These are phyloP conservation scores for Mylabris sibirica DNA, from an alignment of 2,888 invertebrate genomes.

Conservation along the genomic window DNA sequence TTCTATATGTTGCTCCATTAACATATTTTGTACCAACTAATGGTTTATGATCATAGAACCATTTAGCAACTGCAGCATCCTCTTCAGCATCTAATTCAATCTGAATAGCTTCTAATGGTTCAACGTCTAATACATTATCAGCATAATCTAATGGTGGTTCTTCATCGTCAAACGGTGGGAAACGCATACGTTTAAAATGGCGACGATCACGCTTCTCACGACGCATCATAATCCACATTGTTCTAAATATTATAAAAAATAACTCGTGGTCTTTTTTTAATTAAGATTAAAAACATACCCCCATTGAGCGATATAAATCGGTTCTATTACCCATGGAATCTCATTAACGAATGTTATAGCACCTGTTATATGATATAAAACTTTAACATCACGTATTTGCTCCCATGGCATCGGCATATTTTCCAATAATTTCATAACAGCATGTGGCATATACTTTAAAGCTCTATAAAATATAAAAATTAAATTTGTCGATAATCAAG, in stretches of 20 bases:
- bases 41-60: conserved; percentile 99
- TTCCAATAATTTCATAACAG: conserved; percentile 96
- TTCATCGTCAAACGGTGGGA: conserved; percentile 99
- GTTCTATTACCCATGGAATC: conserved; percentile 99
- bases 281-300: conserved; percentile 68
- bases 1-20: conserved; percentile 96
- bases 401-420: conserved; percentile 99
- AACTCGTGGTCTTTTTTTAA: not conserved
- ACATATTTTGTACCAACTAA: conserved; percentile 89
- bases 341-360: conserved; percentile 99
- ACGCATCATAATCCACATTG: conserved; percentile 99
- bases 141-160: conserved; percentile 99
- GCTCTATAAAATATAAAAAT: conserved; percentile 67
- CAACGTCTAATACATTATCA: conserved; percentile 98
- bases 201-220: conserved; percentile 97
- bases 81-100: conserved; percentile 97
- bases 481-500: not conserved
- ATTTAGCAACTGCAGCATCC: conserved; percentile 87
- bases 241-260: conserved; percentile 63
- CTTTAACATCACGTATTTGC: conserved; percentile 97
- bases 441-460: conserved; percentile 99
- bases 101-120: conserved; percentile 98
- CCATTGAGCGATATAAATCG: conserved; percentile 99
- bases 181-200: conserved; percentile 99
- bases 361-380: conserved; percentile 98